Conservation (phyloP, 2,113 vertebrate genomes). For the Ancistrus triradiatus region DNA sequence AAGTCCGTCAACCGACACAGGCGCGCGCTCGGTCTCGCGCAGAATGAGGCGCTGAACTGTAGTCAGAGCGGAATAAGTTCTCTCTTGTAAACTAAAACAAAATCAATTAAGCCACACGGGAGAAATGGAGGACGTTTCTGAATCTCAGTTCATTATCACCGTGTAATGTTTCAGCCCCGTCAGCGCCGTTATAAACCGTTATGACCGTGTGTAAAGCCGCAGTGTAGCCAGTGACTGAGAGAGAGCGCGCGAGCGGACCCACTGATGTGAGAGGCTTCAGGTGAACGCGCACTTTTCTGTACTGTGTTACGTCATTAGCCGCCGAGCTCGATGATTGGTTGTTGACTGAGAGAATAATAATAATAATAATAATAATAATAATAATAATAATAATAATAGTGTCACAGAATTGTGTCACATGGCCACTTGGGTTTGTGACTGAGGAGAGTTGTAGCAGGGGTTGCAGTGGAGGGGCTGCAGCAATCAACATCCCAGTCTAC, state of each 20-base stretch:
- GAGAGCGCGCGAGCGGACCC: background rate
- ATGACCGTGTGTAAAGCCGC: background rate
- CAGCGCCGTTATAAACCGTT: too few species aligned
- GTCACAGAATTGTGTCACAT: too few species aligned
- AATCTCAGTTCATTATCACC: too few species aligned
- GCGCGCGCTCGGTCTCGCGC: slow-evolving; percentile 5
- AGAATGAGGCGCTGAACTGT: slow-evolving; percentile 12
- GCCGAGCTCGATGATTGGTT: slow-evolving; percentile 28
- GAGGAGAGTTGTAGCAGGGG: too few species aligned
- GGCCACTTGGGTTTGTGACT: too few species aligned
- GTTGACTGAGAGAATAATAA: too few species aligned
- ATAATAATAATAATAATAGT: background rate
- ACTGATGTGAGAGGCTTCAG: slow-evolving; percentile 29
- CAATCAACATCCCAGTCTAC: too few species aligned
- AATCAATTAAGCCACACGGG: background rate
- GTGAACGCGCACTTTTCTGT: slow-evolving; percentile 34
- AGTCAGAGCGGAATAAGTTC: background rate
- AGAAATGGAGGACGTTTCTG: background rate
- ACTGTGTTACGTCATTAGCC: slow-evolving; percentile 30
- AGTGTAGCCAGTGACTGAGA: background rate
- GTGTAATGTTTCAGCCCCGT: too few species aligned
- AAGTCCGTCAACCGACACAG: background rate
- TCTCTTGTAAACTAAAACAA: background rate
- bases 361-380: background rate
- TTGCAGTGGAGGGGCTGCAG: too few species aligned